These are phyloP conservation scores for Lepidotrigona ventralis DNA, from an alignment of 1,140 invertebrate genomes.

Conservation along the genomic window DNA sequence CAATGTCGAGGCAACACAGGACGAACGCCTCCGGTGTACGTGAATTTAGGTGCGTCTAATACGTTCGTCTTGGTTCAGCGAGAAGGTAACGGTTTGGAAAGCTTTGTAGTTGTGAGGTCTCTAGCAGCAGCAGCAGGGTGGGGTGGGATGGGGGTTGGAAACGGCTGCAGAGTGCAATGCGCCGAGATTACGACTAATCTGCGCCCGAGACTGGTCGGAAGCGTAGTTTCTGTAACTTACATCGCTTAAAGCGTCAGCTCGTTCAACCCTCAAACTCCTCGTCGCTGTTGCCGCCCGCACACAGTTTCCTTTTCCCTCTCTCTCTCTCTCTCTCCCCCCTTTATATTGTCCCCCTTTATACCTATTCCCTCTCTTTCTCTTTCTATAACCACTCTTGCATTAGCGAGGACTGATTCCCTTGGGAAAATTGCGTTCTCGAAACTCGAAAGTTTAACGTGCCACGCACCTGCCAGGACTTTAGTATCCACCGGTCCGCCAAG, in stretches of 20 bases:
- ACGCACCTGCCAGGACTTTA: slow-evolving; percentile 5
- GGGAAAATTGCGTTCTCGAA: slow-evolving; percentile 56
- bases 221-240: slow-evolving; percentile 66
- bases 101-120: slow-evolving; percentile 45
- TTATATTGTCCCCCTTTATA: slow-evolving; percentile 6
- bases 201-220: slow-evolving; percentile 61
- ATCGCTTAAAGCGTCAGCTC: slow-evolving; percentile 66
- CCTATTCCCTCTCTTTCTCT: neutral
- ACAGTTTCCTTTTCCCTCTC: slow-evolving; percentile 6
- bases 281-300: slow-evolving; percentile 26
- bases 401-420: slow-evolving; percentile 58
- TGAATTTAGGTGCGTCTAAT: slow-evolving; percentile 34
- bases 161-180: slow-evolving; percentile 58
- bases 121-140: neutral
- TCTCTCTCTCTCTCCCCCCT: neutral
- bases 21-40: slow-evolving; percentile 10
- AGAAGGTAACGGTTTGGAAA: slow-evolving; percentile 47
- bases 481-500: neutral
- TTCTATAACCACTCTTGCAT: slow-evolving; percentile 42
- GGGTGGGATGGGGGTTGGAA: slow-evolving; percentile 10
- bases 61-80: slow-evolving; percentile 44
- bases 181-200: slow-evolving; percentile 70
- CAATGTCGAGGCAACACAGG: neutral
- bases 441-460: slow-evolving; percentile 52
- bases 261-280: slow-evolving; percentile 59